phyloP scores from a whole-genome alignment of 2,888 invertebrate genomes.

The Lasioglossum oenotherae region DNA sequence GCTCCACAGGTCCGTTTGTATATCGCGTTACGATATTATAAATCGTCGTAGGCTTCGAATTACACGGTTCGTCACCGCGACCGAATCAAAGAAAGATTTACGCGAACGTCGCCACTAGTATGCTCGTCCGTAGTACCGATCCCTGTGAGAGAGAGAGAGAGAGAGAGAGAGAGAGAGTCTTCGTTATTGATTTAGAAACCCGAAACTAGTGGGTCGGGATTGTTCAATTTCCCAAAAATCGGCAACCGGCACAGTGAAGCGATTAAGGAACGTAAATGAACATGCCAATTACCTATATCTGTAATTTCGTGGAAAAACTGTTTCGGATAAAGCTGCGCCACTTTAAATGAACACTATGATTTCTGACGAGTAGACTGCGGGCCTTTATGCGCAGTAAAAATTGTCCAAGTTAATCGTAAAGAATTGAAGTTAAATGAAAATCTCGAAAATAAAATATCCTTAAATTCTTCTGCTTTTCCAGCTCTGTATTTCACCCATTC shows the following conservation, averaged over 20 bases:
- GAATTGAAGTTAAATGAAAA: neutral
- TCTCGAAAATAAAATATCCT: neutral
- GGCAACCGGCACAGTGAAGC: neutral
- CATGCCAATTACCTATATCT: neutral
- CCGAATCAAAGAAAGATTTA: conserved; percentile 10
- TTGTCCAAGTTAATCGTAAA: neutral
- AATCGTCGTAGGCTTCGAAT: conserved; percentile 44
- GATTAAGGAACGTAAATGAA: neutral
- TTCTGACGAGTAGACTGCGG: neutral
- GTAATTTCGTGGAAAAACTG: too few relatives aligned
- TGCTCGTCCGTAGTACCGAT: neutral
- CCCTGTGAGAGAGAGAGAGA: neutral
- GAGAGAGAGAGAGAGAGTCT: neutral
- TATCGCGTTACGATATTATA: conserved; percentile 41
- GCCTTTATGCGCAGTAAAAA: neutral
- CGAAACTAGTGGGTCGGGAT: neutral
- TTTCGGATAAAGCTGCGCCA: too few relatives aligned
- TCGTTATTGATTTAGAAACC: conserved; percentile 13
- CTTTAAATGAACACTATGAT: neutral
- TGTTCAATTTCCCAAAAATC: neutral
- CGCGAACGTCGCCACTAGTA: neutral
- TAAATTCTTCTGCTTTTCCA: neutral
- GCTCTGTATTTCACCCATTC: neutral
- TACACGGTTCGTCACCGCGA: neutral
- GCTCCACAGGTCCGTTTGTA: conserved; percentile 30